Evolutionary conservation across 1,140 invertebrate genomes (phyloP), one percentile per base, ranked within the genome.

Genomic region (Orius insidiosus): DNA sequence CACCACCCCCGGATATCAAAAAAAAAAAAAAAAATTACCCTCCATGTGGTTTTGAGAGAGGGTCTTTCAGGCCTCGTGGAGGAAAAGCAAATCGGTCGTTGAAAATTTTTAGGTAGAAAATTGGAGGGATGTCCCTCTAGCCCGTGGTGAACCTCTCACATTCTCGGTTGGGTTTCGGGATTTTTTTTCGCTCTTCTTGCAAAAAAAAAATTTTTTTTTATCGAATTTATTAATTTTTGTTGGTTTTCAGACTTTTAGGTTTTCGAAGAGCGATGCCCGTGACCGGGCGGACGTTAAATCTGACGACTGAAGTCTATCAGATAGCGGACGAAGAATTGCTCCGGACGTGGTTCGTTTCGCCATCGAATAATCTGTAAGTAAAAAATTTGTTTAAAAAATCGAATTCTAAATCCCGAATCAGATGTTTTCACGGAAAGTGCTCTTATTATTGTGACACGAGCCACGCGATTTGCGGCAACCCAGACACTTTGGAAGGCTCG

Each of bases 391-490:
- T 36, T 3, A 15, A 11, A n/a, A n/a, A n/a, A n/a, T n/a, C n/a
- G n/a, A n/a, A 15, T 15, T 15, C 9, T 3, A 36, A 3, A 36
- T 36, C 35, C 35, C 3, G 3, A 10, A 11, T 10, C 65, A 73
- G 89, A 58, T 90, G 87, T 63, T 90, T 92, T 63, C 85, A 90
- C 63, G 84, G 85, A 49, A 83, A 87, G 58, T 98, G 94, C 63
- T 87, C 86, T 34, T 98, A 98, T 66, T 98, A 98, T 66, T 99
- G 95, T 66, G 95, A 99, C 69, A 96, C 93, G 1, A 80, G 83
- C 34, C 95, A 98, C 60, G 93, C 94, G 24, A 85, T 98, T 53
- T 98, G 95, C 61, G 95, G 93, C 41, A 81, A 80, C 63, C 93
- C 92, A 2, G 92, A 97, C 58, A 83, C 76, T 62, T 65, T 98